A percentile compares a stretch with the other conserved stretches of the same genome.
These are phyloP conservation scores for Phyllopteryx taeniolatus DNA, from an alignment of 2,113 vertebrate species.

Conservation along the genomic window DNA sequence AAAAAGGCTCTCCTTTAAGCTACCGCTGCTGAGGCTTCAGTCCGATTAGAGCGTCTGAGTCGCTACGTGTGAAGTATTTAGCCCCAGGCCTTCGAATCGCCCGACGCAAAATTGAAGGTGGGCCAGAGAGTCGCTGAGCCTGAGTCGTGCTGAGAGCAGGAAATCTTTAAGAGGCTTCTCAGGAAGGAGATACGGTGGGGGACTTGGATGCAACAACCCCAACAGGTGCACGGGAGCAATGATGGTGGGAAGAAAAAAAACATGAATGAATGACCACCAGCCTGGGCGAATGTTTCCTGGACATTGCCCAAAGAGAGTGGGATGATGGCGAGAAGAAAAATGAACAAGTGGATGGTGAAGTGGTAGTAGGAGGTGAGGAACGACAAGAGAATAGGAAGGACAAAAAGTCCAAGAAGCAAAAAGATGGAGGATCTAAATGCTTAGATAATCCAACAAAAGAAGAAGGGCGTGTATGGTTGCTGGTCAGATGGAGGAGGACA, in stretches of 20 bases:
- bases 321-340: constrained; percentile 20
- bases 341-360: constrained; percentile 25
- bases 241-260: constrained; percentile 31
- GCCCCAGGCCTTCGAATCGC: constrained; percentile 34
- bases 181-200: constrained; percentile 42
- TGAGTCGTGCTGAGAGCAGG: constrained; percentile 52
- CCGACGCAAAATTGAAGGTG: constrained; percentile 21
- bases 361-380: constrained; percentile 24
- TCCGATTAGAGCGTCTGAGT: constrained; percentile 29
- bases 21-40: background rate
- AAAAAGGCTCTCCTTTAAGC: background rate
- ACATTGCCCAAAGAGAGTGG: constrained; percentile 46
- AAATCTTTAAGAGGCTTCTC: constrained; percentile 59
- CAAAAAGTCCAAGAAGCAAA: constrained; percentile 32
- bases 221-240: constrained; percentile 41
- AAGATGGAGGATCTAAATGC: constrained; percentile 15
- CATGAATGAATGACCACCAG: constrained; percentile 36
- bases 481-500: constrained; percentile 23
- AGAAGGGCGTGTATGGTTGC: constrained; percentile 7
- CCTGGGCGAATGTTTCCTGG: constrained; percentile 57
- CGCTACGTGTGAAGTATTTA: constrained; percentile 21
- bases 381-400: constrained; percentile 23
- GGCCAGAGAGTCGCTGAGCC: constrained; percentile 31
- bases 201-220: constrained; percentile 38
- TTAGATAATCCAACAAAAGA: constrained; percentile 36